Conservation (phyloP, 2,888 invertebrate genomes). For the Apamea sordens region DNA sequence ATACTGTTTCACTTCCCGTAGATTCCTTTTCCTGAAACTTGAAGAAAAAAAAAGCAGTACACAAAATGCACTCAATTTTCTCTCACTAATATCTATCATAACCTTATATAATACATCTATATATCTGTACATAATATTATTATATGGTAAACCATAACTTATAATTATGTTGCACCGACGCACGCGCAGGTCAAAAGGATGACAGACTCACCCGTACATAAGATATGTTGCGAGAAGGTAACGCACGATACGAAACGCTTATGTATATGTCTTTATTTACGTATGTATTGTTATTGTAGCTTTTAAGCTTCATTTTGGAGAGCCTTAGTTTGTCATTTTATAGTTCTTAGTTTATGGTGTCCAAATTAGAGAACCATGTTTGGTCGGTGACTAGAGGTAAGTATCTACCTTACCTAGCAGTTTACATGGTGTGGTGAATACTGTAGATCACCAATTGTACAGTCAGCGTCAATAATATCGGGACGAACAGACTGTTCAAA, state of each 20-base stretch:
- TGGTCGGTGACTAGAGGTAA: too few relatives aligned
- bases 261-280: constrained; percentile 30
- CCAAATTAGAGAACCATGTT: not conserved
- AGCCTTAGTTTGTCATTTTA: not conserved
- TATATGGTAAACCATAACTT: constrained; percentile 40
- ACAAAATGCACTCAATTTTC: constrained; percentile 4
- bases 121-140: constrained; percentile 8
- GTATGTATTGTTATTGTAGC: constrained; percentile 27
- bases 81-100: constrained; percentile 3
- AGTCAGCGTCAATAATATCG: too few relatives aligned
- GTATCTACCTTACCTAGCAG: not conserved
- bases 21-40: not conserved
- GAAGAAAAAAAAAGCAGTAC: not conserved
- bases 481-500: too few relatives aligned
- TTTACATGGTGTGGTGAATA: not conserved
- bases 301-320: constrained; percentile 2
- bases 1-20: not conserved
- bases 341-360: constrained; percentile 1
- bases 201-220: constrained; percentile 86
- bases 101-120: not conserved
- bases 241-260: constrained; percentile 65
- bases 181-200: constrained; percentile 81
- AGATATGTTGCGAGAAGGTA: constrained; percentile 91
- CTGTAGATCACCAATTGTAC: too few relatives aligned
- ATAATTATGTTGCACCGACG: constrained; percentile 73